Base-by-base conservation (phyloP, 2,797 vertebrate genomes). In the Peromyscus eremicus region DNA sequence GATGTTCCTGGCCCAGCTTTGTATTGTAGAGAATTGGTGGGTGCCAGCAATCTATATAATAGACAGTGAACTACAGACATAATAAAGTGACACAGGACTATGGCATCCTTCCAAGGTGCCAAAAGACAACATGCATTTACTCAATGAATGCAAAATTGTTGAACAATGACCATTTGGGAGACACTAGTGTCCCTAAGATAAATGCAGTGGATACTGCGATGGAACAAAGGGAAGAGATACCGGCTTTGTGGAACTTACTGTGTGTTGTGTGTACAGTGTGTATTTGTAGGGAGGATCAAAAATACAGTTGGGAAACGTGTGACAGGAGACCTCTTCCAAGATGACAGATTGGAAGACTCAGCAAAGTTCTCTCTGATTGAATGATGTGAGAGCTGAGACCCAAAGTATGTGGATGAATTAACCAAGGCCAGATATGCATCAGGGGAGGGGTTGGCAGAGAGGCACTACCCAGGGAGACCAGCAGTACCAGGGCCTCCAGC, bases 51-150 rank as follows among this genome's bases (percentile, higher is more conserved):
- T 68, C 37, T 34, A 19, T 79, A 21, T 21, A 71, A 77, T 23
- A 23, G 68, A 68, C 60, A 43, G 40, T 66, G 32, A 97, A 29
- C 68, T 85, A 89, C 25, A 80, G 46, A 80, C 80, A 80, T 89
- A 81, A 79, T 27, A 57, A 75, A 75, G 75, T 10, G 89, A 8
- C 29, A 84, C 1, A 76, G 43, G 37, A 23, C 27, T 12, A 0
- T 4, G 37, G 34, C 46, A 92, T 71, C 83, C 21, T 43, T 34
- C 40, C 27, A 19, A 40, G 27, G 27, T 83, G 60, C 27, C 27
- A 64, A 46, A 62, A 64, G 40, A 64, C 60, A 84, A 16, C 80
- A 77, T 64, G 73, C 17, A 83, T 5, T 86, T 46, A 46, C n/a
- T 70, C 9, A 80, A 32, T 23, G 71, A 68, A 70, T 21, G 6